Conservation (phyloP, 1,140 invertebrate species). For the Zaprionus kolodkinae region DNA sequence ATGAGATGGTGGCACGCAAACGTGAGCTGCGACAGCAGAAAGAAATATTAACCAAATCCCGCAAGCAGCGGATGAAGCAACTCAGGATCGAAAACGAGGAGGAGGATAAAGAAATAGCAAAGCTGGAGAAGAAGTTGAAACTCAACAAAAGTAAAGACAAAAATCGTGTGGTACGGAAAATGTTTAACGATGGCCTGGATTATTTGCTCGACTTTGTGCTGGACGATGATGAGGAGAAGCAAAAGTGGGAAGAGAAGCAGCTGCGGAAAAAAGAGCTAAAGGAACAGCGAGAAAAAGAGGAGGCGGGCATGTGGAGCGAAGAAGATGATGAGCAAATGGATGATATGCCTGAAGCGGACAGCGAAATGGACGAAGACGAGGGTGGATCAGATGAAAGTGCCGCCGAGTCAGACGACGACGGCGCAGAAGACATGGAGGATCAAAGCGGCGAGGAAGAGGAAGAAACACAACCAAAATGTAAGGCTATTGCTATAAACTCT, state of each 20-base stretch:
- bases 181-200: constrained; percentile 94
- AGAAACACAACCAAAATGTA: constrained; percentile 24
- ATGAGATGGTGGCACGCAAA: constrained; percentile 69
- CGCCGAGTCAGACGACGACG: constrained; percentile 44
- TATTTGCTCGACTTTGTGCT: constrained; percentile 95
- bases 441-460: constrained; percentile 17
- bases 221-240: constrained; percentile 87
- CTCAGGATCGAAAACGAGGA: constrained; percentile 89
- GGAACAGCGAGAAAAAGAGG: constrained; percentile 64
- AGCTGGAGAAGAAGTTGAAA: constrained; percentile 93
- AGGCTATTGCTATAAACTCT: not conserved
- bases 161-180: constrained; percentile 88
- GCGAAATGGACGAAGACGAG: constrained; percentile 57
- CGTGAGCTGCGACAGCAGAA: constrained; percentile 84
- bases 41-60: constrained; percentile 85
- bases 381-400: constrained; percentile 56
- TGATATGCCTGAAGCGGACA: constrained; percentile 69
- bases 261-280: constrained; percentile 62
- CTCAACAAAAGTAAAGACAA: constrained; percentile 91
- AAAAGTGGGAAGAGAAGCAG: constrained; percentile 71
- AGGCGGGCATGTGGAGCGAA: constrained; percentile 73
- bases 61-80: constrained; percentile 87
- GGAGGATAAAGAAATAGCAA: constrained; percentile 92
- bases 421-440: not conserved
- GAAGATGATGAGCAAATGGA: constrained; percentile 61